These are phyloP conservation scores for Tetranychus truncatus DNA, from an alignment of 2,888 invertebrate genomes.

Conservation along the genomic window DNA sequence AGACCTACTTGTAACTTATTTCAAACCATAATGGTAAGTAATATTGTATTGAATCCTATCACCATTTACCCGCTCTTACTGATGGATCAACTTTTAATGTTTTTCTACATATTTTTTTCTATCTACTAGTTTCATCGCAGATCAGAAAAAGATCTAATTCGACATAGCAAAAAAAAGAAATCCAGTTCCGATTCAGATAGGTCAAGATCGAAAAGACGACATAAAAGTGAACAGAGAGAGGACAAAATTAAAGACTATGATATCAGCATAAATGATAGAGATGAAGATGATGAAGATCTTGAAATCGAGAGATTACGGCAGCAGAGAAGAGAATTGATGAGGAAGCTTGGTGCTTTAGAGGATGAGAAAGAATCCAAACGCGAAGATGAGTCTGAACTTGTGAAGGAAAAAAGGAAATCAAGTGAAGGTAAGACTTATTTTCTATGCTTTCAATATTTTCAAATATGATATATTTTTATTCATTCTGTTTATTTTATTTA, in stretches of 20 bases:
- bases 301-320: slow-evolving; percentile 73
- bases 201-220: background rate
- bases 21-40: no score
- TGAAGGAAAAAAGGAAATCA: background rate
- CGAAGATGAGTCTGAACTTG: background rate
- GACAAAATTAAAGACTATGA: background rate
- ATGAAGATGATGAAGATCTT: slow-evolving; percentile 63
- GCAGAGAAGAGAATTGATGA: slow-evolving; percentile 65
- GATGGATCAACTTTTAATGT: no score
- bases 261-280: slow-evolving; percentile 5
- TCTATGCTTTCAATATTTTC: background rate
- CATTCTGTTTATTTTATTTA: background rate
- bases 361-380: background rate
- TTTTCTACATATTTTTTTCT: no score
- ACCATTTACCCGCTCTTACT: no score
- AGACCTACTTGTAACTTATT: no score
- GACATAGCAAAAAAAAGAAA: background rate
- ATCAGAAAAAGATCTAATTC: background rate
- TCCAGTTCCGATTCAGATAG: background rate
- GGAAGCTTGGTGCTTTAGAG: slow-evolving; percentile 39
- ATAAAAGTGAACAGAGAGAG: background rate
- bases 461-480: background rate
- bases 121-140: no score
- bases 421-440: background rate
- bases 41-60: no score